phyloP scores from a whole-genome alignment of 1,140 invertebrate genomes.

The Neodiprion virginianus region DNA sequence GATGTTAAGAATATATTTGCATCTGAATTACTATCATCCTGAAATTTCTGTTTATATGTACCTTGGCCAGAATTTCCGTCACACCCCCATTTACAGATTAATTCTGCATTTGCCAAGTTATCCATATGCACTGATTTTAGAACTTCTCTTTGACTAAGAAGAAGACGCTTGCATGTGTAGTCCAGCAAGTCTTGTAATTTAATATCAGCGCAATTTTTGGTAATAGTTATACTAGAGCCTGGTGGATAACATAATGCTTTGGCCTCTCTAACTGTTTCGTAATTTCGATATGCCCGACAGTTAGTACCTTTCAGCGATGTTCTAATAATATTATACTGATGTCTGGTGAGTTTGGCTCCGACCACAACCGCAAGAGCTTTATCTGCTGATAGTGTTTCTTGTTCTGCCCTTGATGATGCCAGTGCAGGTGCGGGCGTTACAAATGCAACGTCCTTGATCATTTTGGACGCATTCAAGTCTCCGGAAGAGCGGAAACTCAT shows the following conservation, averaged over 20 bases:
- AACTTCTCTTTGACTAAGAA: constrained; percentile 14
- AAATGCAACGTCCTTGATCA: constrained; percentile 13
- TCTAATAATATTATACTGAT: constrained; percentile 24
- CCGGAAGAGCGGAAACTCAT: constrained; percentile 25
- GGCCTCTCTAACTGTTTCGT: constrained; percentile 13
- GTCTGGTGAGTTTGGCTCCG: constrained; percentile 19
- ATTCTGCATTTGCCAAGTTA: constrained; percentile 15
- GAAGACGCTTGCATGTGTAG: constrained; percentile 21
- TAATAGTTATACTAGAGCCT: constrained; percentile 18
- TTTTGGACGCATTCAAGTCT: constrained; percentile 29
- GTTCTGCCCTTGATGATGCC: background rate
- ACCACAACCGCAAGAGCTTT: constrained; percentile 22
- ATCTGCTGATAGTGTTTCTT: constrained; percentile 2
- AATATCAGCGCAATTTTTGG: constrained; percentile 22
- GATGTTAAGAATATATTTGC: constrained; percentile 36
- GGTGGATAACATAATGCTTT: constrained; percentile 20
- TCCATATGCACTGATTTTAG: background rate
- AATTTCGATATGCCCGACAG: too few relatives aligned
- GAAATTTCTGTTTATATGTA: constrained; percentile 42
- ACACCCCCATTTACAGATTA: constrained; percentile 22
- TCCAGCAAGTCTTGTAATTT: constrained; percentile 23
- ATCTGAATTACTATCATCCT: constrained; percentile 27
- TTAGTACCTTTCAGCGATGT: too few relatives aligned
- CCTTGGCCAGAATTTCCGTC: constrained; percentile 39
- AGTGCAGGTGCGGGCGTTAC: background rate